A percentile compares a stretch with the other conserved stretches of the same genome.
These are phyloP conservation scores for Prolemur simus DNA, from an alignment of 2,113 vertebrate species.

Conservation along the genomic window DNA sequence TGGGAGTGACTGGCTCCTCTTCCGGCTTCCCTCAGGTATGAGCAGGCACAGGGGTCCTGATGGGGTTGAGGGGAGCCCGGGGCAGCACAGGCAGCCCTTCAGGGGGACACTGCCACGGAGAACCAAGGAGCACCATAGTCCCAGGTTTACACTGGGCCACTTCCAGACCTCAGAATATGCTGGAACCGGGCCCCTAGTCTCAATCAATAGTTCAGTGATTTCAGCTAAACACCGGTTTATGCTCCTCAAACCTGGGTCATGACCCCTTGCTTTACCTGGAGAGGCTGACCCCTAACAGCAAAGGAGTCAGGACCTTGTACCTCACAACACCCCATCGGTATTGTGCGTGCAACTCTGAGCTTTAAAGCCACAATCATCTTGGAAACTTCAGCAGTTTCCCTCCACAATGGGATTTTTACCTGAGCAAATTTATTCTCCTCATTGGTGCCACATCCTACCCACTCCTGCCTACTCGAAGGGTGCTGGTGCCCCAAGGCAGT, in stretches of 20 bases:
- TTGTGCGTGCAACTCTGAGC: background rate
- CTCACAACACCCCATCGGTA: background rate
- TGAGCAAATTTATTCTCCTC: background rate
- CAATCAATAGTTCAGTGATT: background rate
- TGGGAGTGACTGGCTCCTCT: background rate
- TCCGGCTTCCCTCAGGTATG: accelerated
- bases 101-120: background rate
- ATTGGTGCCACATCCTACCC: background rate
- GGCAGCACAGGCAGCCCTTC: background rate
- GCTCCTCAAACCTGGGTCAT: background rate
- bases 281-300: background rate
- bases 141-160: background rate
- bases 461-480: background rate
- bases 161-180: background rate
- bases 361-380: background rate
- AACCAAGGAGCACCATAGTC: background rate
- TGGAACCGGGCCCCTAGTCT: background rate
- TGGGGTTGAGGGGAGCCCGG: accelerated
- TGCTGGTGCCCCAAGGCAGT: background rate
- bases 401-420: background rate
- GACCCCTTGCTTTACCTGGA: background rate
- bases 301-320: background rate
- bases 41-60: background rate
- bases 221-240: background rate
- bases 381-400: background rate